Evolutionary conservation across 2,113 vertebrate species (phyloP).

Genomic region (Chascanopsetta lugubris): DNA sequence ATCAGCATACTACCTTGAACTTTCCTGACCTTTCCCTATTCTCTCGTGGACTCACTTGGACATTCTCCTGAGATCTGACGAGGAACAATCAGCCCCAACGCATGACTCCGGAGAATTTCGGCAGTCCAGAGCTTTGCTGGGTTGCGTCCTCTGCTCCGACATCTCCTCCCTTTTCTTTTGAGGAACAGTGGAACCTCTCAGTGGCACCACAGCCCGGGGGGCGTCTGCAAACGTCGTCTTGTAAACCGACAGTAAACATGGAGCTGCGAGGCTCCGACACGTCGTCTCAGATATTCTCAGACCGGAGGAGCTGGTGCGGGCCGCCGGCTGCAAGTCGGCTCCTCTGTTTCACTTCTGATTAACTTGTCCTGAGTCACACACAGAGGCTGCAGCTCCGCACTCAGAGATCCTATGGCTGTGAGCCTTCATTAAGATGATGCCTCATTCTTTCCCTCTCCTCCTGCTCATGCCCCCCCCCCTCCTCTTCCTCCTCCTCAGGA

Average conservation of each 20-base stretch:
- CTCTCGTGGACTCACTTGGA: too few species aligned
- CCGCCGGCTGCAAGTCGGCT: slow-evolving; percentile 9
- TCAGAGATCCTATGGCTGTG: slow-evolving; percentile 43
- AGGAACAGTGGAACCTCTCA: background rate
- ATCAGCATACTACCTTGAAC: too few species aligned
- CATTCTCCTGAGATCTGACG: too few species aligned
- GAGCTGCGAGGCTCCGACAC: background rate
- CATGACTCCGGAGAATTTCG: too few species aligned
- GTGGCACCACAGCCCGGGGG: background rate
- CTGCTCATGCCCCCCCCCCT: background rate
- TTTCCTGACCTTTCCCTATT: too few species aligned
- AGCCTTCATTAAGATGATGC: slow-evolving; percentile 61
- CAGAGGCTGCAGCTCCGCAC: slow-evolving; percentile 32
- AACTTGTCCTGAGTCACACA: slow-evolving; percentile 42
- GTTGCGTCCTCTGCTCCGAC: background rate
- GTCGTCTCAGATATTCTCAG: slow-evolving; percentile 10
- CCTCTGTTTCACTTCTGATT: slow-evolving; percentile 50
- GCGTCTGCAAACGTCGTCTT: background rate
- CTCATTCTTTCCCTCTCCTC: slow-evolving; percentile 6
- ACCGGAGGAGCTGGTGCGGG: background rate
- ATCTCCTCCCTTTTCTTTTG: background rate
- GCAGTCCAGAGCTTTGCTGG: too few species aligned
- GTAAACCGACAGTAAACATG: slow-evolving; percentile 13
- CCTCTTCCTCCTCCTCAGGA: too few species aligned
- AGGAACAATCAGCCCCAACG: too few species aligned